Evolutionary conservation across 1,140 invertebrate species (phyloP).

Genomic region (Elymnias hypermnestra): DNA sequence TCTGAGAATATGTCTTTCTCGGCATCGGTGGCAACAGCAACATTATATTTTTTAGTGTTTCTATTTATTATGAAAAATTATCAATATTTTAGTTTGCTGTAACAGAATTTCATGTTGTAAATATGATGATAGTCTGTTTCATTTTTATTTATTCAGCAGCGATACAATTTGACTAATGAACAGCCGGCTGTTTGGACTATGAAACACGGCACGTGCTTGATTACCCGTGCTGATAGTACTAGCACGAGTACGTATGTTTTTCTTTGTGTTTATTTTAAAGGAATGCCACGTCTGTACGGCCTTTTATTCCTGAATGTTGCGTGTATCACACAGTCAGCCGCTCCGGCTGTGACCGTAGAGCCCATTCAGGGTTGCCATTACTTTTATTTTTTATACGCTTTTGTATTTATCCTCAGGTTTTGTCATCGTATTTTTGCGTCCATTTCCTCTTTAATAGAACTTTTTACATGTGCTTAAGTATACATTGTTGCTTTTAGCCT

Average conservation of each 20-base stretch:
- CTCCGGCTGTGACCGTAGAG: constrained; percentile 13
- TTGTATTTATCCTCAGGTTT: no score
- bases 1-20: no score
- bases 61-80: no score
- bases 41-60: no score
- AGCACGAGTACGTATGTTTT: neutral
- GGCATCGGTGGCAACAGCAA: no score
- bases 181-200: neutral
- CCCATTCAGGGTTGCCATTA: constrained; percentile 14
- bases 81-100: no score
- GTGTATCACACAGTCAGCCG: constrained; percentile 21
- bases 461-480: no score
- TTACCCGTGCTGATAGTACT: neutral
- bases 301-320: constrained; percentile 21
- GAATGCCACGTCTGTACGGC: constrained; percentile 10
- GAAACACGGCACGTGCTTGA: neutral
- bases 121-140: no score
- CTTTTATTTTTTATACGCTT: neutral
- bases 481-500: no score
- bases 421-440: no score
- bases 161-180: neutral
- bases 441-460: no score
- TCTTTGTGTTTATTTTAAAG: neutral
- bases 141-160: neutral
- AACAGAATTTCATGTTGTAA: no score